Evolutionary conservation across 2,113 vertebrate species (phyloP).

Genomic region (Malaclemys terrapin): DNA sequence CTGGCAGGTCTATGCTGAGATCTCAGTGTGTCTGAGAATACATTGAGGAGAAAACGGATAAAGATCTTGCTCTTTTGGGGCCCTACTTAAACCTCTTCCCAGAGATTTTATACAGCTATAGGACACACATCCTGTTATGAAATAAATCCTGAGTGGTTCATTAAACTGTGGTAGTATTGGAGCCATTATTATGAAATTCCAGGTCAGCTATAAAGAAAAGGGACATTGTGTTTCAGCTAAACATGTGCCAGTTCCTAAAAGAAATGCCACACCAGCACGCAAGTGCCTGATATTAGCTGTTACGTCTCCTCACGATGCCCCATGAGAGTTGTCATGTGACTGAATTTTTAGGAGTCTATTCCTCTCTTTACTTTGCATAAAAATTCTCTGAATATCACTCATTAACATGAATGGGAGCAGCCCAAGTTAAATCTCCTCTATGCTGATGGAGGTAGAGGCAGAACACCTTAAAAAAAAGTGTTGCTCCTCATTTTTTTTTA

Average conservation of each 20-base stretch:
- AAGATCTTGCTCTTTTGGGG: not conserved
- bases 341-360: slow-evolving; percentile 60
- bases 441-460: slow-evolving; percentile 48
- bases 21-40: slow-evolving; percentile 42
- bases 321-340: slow-evolving; percentile 28
- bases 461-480: slow-evolving; percentile 72
- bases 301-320: slow-evolving; percentile 53
- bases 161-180: not conserved
- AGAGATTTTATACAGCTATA: not conserved
- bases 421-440: slow-evolving; percentile 44
- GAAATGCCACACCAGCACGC: not conserved
- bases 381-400: slow-evolving; percentile 64
- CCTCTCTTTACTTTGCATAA: slow-evolving; percentile 36
- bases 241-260: not conserved
- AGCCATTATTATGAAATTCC: not conserved
- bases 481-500: slow-evolving; percentile 55
- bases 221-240: not conserved
- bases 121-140: not conserved
- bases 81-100: slow-evolving; percentile 7
- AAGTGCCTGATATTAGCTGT: not conserved
- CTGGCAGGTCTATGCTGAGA: slow-evolving; percentile 39
- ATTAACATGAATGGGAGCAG: slow-evolving; percentile 54
- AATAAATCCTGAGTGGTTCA: not conserved
- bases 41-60: not conserved
- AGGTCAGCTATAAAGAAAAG: not conserved